Percentiles rank a stretch among this genome's conserved stretches.
Conservation (phyloP, 2,113 vertebrate species). For the Mirza zaza region DNA sequence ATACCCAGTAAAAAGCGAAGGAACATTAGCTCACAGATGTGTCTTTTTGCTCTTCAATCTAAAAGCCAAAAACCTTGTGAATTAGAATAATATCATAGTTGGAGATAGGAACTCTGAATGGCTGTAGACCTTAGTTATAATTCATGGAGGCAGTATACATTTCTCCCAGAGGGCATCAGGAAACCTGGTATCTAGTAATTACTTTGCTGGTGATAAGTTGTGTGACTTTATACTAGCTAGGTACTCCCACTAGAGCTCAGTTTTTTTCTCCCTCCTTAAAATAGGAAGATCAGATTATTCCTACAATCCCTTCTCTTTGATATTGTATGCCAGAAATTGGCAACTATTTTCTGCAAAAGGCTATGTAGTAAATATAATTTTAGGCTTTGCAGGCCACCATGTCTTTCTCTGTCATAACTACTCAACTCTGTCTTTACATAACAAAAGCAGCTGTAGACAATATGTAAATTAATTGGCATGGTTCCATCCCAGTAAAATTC, state of each 20-base stretch:
- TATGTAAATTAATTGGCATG: slow-evolving; percentile 1
- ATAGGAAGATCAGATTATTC: slow-evolving; percentile 21
- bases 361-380: not conserved
- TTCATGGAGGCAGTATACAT: not conserved
- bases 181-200: not conserved
- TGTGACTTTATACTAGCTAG: not conserved
- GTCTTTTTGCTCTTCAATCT: not conserved
- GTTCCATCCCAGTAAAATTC: slow-evolving; percentile 7
- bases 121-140: not conserved
- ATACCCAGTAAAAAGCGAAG: not conserved
- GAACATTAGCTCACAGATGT: not conserved
- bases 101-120: not conserved
- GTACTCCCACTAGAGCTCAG: not conserved
- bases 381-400: not conserved
- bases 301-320: not conserved
- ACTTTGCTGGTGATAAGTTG: not conserved
- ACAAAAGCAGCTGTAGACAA: not conserved
- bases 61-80: not conserved
- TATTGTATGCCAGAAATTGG: not conserved
- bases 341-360: not conserved
- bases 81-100: not conserved
- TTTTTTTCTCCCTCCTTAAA: not conserved
- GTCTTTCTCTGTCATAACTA: not conserved
- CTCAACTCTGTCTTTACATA: not conserved
- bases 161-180: not conserved